Base-by-base conservation (phyloP, 2,888 invertebrate genomes). In the Phengaris alcon region DNA sequence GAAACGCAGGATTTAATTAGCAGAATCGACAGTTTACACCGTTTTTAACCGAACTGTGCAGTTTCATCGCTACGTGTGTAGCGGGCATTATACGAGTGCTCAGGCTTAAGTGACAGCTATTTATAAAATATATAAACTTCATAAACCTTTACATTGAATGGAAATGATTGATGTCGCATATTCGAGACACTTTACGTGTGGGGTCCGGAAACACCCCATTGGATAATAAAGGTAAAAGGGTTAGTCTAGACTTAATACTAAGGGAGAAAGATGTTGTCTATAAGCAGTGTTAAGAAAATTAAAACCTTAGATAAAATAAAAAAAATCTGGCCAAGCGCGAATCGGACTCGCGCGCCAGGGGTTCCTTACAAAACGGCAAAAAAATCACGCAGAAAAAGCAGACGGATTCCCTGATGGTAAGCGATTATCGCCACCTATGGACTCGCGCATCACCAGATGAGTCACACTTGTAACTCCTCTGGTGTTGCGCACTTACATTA, bases 211-310 rank as follows among this genome's bases (percentile, higher is more conserved):
- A 13, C n/a, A 55, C 55, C 35, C 35, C 35, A 48, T 48, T 9
- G 5, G n/a, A 35, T 44, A 64, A 64, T 64, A 64, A 64, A 35
- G 64, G 64, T 64, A 64, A 64, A 44, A 64, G 64, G 64, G 35
- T 64, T 64, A 64, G 35, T 64, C 64, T 64, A 64, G 64, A 64
- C 35, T 12, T 12, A 10, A 52, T 10, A 64, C 64, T 64, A 35
- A 64, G 64, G 35, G 15, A 15, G 57, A 57, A 57, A 57, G 15
- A 64, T 64, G 22, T 35, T 15, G 9, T 15, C 59, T 64, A 64
- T 59, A 59, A 59, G 15, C 59, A 10, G 1, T 6, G 10, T 64
- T 64, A 6, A 44, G 64, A 64, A 64, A 15, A 64, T 64, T 22
- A 22, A 10, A 22, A 22, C 22, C 10, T 59, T 59, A 22, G 15